Evolutionary conservation across 2,113 vertebrate genomes (phyloP), one percentile per base, ranked within the genome.

Genomic region (Zosterops pallidus): DNA sequence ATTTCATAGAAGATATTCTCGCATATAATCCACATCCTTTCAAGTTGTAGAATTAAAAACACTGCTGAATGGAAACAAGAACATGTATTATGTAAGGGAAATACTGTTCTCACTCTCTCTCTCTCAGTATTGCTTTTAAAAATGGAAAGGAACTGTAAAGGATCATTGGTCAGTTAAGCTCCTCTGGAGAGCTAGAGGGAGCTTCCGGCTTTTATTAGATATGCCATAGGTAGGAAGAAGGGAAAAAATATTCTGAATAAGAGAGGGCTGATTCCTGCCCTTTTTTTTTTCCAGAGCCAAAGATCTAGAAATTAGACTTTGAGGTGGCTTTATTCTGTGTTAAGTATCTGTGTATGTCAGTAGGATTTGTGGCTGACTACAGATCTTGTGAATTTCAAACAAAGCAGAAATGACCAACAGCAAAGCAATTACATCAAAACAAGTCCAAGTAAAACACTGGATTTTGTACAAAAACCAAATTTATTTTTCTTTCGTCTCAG

Each of bases 161-260:
- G 72, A 90, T 97, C 84, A 84, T 91, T 97, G 97, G 96, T 97
- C 95, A 97, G 96, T 96, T 97, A 76, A 97, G 90, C 89, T 97
- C 89, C 85, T 97, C 74, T 97, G 64, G 92, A 98, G 96, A 97
- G 93, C 96, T 96, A 97, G 97, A 97, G 96, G 94, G 94, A 97
- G 95, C 95, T 94, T 97, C 90, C 31, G 56, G 93, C 96, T 98
- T 97, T 97, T 97, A 84, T 94, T 95, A 97, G 80, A 68, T 93
- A 83, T 75, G 84, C 83, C 77, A 96, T 93, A 83, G 78, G 53
- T 86, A 70, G 74, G 50, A 68, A 77, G 63, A 70, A 35, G 14
- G 37, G 28, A 12, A 12, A 31, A 49, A 94, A 83, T 69, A 82
- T 9, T 88, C 35, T 90, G 60, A 83, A 64, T 82, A 82, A 94